Percentiles rank a stretch among this genome's conserved stretches.
These are phyloP conservation scores for Drosophila lacertosa DNA, from an alignment of 1,140 invertebrate genomes.

Conservation along the genomic window DNA sequence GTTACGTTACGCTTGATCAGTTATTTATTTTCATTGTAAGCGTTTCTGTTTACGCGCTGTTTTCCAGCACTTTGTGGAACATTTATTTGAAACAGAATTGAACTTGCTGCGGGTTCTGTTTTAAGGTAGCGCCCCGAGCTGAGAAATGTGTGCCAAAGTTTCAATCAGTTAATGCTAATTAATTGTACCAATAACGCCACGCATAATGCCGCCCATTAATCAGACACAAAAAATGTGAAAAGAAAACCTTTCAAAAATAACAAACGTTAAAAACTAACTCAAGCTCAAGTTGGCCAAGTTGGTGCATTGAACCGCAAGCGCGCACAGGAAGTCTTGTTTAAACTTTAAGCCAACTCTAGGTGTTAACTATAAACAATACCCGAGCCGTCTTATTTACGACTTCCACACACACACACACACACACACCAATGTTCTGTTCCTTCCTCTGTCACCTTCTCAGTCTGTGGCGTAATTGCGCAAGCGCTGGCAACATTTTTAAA, in stretches of 20 bases:
- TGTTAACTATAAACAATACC: conserved; percentile 79
- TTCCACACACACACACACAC: conserved; percentile 39
- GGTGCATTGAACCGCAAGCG: conserved; percentile 54
- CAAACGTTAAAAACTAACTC: not conserved
- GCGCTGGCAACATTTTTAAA: conserved; percentile 58
- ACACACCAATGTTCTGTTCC: not conserved
- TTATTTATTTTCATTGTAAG: conserved; percentile 22
- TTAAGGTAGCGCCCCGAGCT: conserved; percentile 50
- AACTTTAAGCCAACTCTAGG: conserved; percentile 58
- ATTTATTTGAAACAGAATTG: conserved; percentile 21
- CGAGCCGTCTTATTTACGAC: conserved; percentile 67
- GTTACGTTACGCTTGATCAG: too few species aligned
- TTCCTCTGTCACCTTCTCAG: not conserved
- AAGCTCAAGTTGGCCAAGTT: not conserved
- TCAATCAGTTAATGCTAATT: conserved; percentile 67
- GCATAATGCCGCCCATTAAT: conserved; percentile 52
- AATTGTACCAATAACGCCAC: conserved; percentile 63
- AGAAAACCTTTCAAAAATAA: not conserved
- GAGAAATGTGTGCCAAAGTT: conserved; percentile 59
- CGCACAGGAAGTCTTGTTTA: conserved; percentile 45
- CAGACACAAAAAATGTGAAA: conserved; percentile 22
- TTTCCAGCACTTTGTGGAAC: conserved; percentile 51
- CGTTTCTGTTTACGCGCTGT: conserved; percentile 45
- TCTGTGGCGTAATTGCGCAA: conserved; percentile 68
- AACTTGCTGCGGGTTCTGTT: conserved; percentile 54